Percentiles rank a stretch among this genome's conserved stretches.
phyloP scores from a whole-genome alignment of 2,797 vertebrate species.

The Alcedo quadribrachys region DNA sequence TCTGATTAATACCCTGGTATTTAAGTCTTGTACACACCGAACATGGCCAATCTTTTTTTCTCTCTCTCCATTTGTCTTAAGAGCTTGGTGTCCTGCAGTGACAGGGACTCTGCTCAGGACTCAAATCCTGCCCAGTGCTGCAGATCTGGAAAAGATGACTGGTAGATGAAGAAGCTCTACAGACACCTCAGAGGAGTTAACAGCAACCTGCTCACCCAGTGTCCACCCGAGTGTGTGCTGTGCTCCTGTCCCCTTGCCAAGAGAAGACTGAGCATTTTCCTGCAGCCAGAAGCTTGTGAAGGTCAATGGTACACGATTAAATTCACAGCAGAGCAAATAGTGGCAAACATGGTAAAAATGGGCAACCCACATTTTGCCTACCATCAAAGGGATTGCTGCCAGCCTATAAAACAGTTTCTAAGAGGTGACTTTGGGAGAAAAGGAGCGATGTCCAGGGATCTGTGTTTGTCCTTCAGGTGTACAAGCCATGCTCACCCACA shows the following conservation, averaged over 20 bases:
- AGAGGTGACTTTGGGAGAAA: neutral
- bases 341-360: neutral
- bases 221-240: neutral
- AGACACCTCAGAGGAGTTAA: neutral
- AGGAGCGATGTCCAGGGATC: neutral
- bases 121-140: neutral
- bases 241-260: neutral
- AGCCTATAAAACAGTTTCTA: neutral
- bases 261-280: neutral
- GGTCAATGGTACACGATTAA: neutral
- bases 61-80: neutral
- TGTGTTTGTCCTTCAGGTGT: neutral
- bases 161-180: neutral
- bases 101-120: neutral
- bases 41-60: neutral
- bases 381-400: neutral
- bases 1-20: neutral
- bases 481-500: neutral
- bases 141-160: rapidly evolving
- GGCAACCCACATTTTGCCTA: neutral
- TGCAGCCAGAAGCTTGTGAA: neutral
- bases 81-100: neutral
- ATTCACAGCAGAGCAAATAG: neutral
- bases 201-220: neutral
- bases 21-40: neutral